A percentile compares a stretch with the other conserved stretches of the same genome.
These are phyloP conservation scores for Hylaeus volcanicus DNA, from an alignment of 1,140 invertebrate species.

Conservation along the genomic window DNA sequence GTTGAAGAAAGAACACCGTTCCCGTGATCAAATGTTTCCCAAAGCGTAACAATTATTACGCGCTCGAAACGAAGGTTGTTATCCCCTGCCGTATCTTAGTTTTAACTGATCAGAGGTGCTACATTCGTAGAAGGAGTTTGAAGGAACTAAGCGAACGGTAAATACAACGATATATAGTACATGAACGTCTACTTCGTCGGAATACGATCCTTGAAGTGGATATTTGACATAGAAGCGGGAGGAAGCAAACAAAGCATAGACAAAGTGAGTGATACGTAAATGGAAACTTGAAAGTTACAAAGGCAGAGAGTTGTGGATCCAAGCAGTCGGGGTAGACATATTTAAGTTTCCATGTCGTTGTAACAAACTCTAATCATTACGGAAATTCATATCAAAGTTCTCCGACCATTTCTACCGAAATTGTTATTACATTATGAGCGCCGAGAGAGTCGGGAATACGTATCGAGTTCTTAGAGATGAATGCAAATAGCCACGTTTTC, in stretches of 20 bases:
- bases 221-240: neutral
- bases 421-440: neutral
- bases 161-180: too few species aligned
- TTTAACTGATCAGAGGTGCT: neutral
- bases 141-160: neutral
- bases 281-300: constrained; percentile 40
- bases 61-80: too few species aligned
- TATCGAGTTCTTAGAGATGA: neutral
- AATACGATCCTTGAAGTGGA: neutral
- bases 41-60: neutral
- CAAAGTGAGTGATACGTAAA: neutral
- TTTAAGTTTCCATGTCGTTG: constrained; percentile 41
- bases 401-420: constrained; percentile 23
- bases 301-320: constrained; percentile 3
- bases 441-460: neutral
- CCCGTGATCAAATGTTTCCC: neutral
- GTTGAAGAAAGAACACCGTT: too few species aligned
- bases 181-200: neutral
- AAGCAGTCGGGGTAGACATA: constrained; percentile 12
- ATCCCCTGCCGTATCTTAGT: too few species aligned
- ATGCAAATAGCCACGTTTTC: neutral
- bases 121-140: neutral
- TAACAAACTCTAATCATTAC: constrained; percentile 55
- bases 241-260: neutral
- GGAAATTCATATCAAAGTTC: constrained; percentile 55